Percentiles rank a stretch among this genome's conserved stretches.
phyloP scores from a whole-genome alignment of 1,140 invertebrate genomes.

The Ips nitidus region DNA sequence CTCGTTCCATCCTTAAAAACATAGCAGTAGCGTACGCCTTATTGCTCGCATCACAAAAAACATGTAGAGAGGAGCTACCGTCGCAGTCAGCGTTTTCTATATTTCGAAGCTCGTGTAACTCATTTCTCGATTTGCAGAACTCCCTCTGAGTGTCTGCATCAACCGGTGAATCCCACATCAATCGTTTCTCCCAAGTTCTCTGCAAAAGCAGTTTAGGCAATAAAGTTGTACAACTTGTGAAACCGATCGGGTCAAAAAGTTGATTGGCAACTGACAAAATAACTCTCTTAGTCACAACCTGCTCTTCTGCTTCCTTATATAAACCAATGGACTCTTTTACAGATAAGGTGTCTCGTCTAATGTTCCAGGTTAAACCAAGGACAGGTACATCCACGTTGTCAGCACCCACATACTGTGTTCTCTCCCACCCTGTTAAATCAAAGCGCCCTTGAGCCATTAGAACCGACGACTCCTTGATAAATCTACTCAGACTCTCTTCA shows the following conservation, averaged over 20 bases:
- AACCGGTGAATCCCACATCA: slow-evolving; percentile 23
- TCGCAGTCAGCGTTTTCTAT: slow-evolving; percentile 33
- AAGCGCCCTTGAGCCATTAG: slow-evolving; percentile 26
- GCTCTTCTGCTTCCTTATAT: too few species aligned
- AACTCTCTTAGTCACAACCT: slow-evolving; percentile 6
- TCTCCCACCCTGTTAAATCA: slow-evolving; percentile 35
- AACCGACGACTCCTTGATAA: slow-evolving; percentile 22
- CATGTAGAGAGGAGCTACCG: slow-evolving; percentile 30
- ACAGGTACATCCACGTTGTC: slow-evolving; percentile 3
- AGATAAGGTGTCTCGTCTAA: background rate
- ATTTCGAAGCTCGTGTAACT: slow-evolving; percentile 16
- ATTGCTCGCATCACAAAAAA: slow-evolving; percentile 45
- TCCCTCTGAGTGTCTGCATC: slow-evolving; percentile 5
- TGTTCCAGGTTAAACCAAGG: slow-evolving; percentile 25
- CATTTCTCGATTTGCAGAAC: slow-evolving; percentile 30
- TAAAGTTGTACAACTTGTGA: background rate
- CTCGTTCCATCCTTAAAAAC: slow-evolving; percentile 34
- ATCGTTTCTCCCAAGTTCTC: slow-evolving; percentile 17
- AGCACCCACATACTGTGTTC: background rate
- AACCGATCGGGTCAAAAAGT: slow-evolving; percentile 14
- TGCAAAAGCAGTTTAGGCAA: slow-evolving; percentile 19
- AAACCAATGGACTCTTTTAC: background rate
- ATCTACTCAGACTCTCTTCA: background rate
- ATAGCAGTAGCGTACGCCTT: slow-evolving; percentile 41
- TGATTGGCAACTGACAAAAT: slow-evolving; percentile 19